Conservation (phyloP, 2,113 vertebrate genomes). For the Seriola quinqueradiata region DNA sequence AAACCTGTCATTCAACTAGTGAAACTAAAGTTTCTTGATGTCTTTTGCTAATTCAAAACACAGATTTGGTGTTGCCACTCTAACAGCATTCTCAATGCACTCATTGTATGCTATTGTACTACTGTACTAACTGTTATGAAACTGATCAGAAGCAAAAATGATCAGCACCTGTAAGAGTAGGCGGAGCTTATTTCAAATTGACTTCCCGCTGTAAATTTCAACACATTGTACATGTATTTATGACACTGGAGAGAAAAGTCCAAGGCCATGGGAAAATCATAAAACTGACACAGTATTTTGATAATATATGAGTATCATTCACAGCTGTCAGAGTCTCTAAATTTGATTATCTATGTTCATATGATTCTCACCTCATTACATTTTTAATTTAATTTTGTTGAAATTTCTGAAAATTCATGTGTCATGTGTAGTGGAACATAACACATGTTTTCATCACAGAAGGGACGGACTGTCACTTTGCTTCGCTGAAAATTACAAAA, state of each 20-base stretch:
- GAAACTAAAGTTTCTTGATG: neutral
- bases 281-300: neutral
- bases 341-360: neutral
- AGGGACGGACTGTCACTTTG: constrained; percentile 23
- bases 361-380: neutral
- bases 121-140: neutral
- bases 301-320: neutral
- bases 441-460: neutral
- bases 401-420: neutral
- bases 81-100: constrained; percentile 8
- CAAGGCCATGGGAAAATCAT: neutral
- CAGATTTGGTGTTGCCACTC: neutral
- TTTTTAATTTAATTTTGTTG: neutral
- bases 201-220: neutral
- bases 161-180: neutral
- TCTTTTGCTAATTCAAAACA: constrained; percentile 12
- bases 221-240: neutral
- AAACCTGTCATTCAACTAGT: neutral
- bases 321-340: neutral
- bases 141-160: neutral
- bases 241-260: constrained; percentile 3
- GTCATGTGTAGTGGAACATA: neutral
- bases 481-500: neutral
- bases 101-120: neutral
- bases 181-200: neutral